Base-by-base conservation (phyloP, 2,888 invertebrate genomes). In the Augochlorella aurata region DNA sequence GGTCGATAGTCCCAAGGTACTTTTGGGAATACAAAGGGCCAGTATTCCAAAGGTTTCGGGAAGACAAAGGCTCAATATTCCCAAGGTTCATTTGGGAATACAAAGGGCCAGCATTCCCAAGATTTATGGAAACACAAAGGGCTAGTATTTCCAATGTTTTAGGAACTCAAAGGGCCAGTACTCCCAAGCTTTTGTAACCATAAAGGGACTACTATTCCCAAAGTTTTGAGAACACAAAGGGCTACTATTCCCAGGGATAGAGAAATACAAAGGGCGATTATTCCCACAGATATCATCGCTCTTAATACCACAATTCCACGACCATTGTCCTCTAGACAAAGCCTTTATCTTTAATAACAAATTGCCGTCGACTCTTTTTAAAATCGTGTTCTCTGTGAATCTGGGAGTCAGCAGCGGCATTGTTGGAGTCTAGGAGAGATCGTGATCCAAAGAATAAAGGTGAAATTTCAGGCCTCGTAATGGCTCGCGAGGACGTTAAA, bases 361-460 rank as follows among this genome's bases (percentile, higher is more conserved):
- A 50, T 50, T 50, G 50, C 18, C 50, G 7, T 16, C 16, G 18
- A 5, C 49, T 5, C 16, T 12, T 1, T 21, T 24, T 14, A 58
- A 58, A 24, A 21, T 58, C 58, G 24, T 12, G 24, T 1, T 7
- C 58, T 58, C 14, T 21, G 21, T 14, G 54, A 1, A 12, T 24
- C 5, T 24, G 24, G 44, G 50, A 24, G n/a, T 58, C 29, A 5
- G 8, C 12, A 10, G 61, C 52, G 58, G 18, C 4, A 44, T 16
- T n/a, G 38, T 54, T 49, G 38, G 47, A 65, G 70, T 49, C 65
- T 44, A 49, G n/a, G 52, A 38, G 47, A 66, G 77, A 77, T 75
- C 47, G 54, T n/a, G 54, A 7, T 24, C 24, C 44, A 44, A 65
- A 38, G 50, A 45, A n/a, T 29, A 24, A 63, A 14, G 50, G 21